Percentiles rank a stretch among this genome's conserved stretches.
Evolutionary conservation across 2,888 invertebrate species (phyloP).

Genomic region (Sphaerophoria taeniata): DNA sequence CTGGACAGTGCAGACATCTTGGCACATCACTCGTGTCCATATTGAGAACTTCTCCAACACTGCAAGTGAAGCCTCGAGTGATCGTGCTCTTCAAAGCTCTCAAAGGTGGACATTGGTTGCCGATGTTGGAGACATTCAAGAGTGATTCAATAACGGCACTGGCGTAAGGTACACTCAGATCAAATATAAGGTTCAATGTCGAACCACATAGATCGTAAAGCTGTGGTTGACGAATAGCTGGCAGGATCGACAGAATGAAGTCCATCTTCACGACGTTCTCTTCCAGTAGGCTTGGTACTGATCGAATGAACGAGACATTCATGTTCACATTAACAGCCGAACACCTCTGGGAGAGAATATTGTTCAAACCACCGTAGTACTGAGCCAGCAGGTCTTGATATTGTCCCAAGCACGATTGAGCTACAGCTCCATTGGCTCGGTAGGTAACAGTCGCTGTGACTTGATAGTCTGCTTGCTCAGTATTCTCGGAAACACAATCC

Average conservation of each 20-base stretch:
- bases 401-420: conserved; percentile 91
- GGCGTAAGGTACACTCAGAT: conserved; percentile 95
- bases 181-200: conserved; percentile 95
- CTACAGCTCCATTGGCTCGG: conserved; percentile 94
- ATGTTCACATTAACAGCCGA: conserved; percentile 97
- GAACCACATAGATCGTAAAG: conserved; percentile 97
- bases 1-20: conserved; percentile 97
- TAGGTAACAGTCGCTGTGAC: conserved; percentile 94
- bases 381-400: conserved; percentile 93
- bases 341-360: conserved; percentile 93
- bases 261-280: conserved; percentile 96
- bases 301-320: conserved; percentile 94
- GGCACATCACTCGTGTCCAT: conserved; percentile 96
- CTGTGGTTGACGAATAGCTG: conserved; percentile 94
- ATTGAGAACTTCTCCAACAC: conserved; percentile 95
- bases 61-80: conserved; percentile 95
- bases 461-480: conserved; percentile 97
- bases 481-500: conserved; percentile 97
- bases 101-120: conserved; percentile 95
- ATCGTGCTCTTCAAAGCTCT: conserved; percentile 93
- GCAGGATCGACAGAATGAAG: conserved; percentile 93
- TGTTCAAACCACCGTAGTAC: conserved; percentile 91
- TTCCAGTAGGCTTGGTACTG: conserved; percentile 90
- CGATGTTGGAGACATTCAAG: conserved; percentile 93
- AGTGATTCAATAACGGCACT: conserved; percentile 95